Base-by-base conservation (phyloP, 2,113 vertebrate genomes). In the Toxostoma redivivum region DNA sequence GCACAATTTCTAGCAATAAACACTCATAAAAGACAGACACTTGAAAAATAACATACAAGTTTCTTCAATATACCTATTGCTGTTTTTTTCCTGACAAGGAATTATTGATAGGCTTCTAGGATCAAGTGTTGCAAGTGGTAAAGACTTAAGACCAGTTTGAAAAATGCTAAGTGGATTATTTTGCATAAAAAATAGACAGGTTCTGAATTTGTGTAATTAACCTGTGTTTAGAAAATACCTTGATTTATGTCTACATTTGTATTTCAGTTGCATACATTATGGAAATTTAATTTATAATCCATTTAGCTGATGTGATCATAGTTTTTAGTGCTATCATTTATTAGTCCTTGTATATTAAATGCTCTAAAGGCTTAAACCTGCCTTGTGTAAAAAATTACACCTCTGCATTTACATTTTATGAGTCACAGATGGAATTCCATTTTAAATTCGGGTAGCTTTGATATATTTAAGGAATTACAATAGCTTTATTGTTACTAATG, bases 221-320 rank as follows among this genome's bases (percentile, higher is more conserved):
- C 99, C 99, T 98, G 98, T 99, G 99, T 99, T 99, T 99, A 99
- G 99, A 99, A 99, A 99, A 99, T 98, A 99, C 98, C 81, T 96
- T 99, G 99, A 99, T 99, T 99, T 99, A 99, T 98, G 98, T 94
- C 97, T 84, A 95, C 90, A 96, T 99, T 98, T 99, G 98, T 99
- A 98, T 99, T 99, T 98, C 97, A 97, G 97, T 98, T 99, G 98
- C 98, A 99, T 99, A 97, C 99, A 99, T 99, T 99, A 99, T 99
- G 99, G 99, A 99, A 98, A 99, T 99, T 99, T 98, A 99, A 99
- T 99, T 99, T 99, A 99, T 99, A 99, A 99, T 99, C 99, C 99
- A 99, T 99, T 99, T 99, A 99, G 99, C 99, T 99, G 99, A 99
- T 99, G 99, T 97, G 98, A 97, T 98, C 98, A 97, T 98, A 98